Conservation (phyloP, 1,140 invertebrate genomes). For the Euura lappo region DNA sequence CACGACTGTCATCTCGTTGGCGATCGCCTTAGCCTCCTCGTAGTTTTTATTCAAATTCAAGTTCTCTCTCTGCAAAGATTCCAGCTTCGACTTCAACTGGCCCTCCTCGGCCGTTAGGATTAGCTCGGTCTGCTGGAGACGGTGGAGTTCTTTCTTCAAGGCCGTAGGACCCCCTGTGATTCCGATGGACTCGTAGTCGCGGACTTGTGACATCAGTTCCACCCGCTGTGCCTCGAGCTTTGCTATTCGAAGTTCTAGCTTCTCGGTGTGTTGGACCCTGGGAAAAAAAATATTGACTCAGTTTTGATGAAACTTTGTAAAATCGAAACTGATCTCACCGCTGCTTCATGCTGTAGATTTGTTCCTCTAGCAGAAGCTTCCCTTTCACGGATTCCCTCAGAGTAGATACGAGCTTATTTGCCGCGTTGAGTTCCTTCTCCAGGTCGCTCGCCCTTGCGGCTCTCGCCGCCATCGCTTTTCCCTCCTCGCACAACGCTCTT, state of each 20-base stretch:
- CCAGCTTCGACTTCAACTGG: slow-evolving; percentile 45
- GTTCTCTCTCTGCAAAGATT: slow-evolving; percentile 45
- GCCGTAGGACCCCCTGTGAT: slow-evolving; percentile 42
- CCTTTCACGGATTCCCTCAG: slow-evolving; percentile 52
- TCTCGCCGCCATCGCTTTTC: slow-evolving; percentile 39
- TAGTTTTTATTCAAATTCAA: slow-evolving; percentile 40
- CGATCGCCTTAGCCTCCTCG: slow-evolving; percentile 49
- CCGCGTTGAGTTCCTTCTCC: slow-evolving; percentile 46
- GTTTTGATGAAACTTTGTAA: background rate
- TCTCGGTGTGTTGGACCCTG: slow-evolving; percentile 49
- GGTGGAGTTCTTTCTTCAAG: slow-evolving; percentile 51
- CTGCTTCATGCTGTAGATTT: slow-evolving; percentile 49
- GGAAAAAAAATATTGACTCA: slow-evolving; percentile 11
- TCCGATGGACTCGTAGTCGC: slow-evolving; percentile 53
- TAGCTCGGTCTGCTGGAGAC: slow-evolving; percentile 51
- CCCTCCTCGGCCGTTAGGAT: slow-evolving; percentile 51
- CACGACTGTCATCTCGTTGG: slow-evolving; percentile 41
- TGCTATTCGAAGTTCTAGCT: slow-evolving; percentile 47
- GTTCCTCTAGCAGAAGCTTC: slow-evolving; percentile 56
- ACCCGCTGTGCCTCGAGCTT: slow-evolving; percentile 37
- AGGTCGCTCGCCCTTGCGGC: slow-evolving; percentile 46
- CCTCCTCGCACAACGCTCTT: slow-evolving; percentile 46
- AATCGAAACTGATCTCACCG: slow-evolving; percentile 29
- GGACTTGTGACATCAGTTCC: slow-evolving; percentile 44
- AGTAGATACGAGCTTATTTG: slow-evolving; percentile 41